Evolutionary conservation across 2,888 invertebrate genomes (phyloP).

Genomic region (Cantharis rufa): DNA sequence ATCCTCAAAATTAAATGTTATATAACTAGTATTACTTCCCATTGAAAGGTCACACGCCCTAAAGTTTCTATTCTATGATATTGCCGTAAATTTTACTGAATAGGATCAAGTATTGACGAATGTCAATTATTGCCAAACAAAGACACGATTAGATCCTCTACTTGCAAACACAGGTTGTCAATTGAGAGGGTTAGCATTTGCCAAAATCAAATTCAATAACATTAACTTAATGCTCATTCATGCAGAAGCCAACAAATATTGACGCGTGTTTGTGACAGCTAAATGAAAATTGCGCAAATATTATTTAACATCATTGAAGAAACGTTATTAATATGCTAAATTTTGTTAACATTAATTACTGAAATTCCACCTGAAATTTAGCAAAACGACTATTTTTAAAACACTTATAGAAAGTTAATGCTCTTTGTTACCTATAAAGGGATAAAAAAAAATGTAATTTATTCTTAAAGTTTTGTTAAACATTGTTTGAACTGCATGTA

Average conservation of each 20-base stretch:
- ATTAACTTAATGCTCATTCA: conserved; percentile 38
- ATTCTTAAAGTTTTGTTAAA: neutral
- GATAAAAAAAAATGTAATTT: neutral
- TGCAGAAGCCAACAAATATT: conserved; percentile 43
- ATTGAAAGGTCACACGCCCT: neutral
- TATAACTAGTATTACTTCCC: neutral
- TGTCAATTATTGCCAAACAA: conserved; percentile 23
- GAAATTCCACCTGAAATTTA: too few relatives aligned
- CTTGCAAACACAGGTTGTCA: conserved; percentile 23
- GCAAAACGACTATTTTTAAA: neutral
- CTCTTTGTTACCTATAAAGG: neutral
- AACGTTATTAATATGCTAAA: conserved; percentile 26
- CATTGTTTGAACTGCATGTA: conserved; percentile 1
- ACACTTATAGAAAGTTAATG: neutral
- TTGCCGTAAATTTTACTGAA: neutral
- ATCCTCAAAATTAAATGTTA: neutral
- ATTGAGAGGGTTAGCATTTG: conserved; percentile 31
- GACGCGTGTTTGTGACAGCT: conserved; percentile 40
- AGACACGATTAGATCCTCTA: conserved; percentile 8
- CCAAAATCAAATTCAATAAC: conserved; percentile 34
- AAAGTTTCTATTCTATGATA: neutral
- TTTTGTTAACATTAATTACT: neutral
- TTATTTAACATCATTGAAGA: conserved; percentile 32
- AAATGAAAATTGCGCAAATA: conserved; percentile 44
- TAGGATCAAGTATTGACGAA: conserved; percentile 9